These are phyloP conservation scores for Lydus trimaculatus DNA, from an alignment of 2,888 invertebrate species.

Conservation along the genomic window DNA sequence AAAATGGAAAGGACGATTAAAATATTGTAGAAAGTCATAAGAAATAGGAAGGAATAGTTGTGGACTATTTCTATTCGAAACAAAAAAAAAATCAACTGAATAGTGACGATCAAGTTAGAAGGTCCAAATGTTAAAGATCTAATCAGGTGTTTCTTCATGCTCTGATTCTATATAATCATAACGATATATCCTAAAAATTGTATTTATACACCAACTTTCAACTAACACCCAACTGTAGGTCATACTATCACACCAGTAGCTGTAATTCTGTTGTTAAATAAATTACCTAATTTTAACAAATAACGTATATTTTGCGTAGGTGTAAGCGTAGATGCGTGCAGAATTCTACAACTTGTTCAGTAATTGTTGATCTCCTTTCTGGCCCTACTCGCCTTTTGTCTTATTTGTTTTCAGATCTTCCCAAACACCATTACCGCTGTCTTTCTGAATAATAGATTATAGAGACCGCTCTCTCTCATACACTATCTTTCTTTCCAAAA, in stretches of 20 bases:
- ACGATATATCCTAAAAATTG: not conserved
- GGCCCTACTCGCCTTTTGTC: slow-evolving; percentile 28
- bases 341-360: slow-evolving; percentile 7
- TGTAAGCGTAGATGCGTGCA: not conserved
- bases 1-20: too few species aligned
- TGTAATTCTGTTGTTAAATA: too few species aligned
- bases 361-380: slow-evolving; percentile 18
- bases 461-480: slow-evolving; percentile 22
- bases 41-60: not conserved
- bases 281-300: too few species aligned
- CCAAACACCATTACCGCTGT: slow-evolving; percentile 49
- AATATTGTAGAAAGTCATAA: not conserved
- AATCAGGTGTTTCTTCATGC: not conserved
- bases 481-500: slow-evolving; percentile 36
- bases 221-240: too few species aligned
- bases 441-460: slow-evolving; percentile 52
- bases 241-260: too few species aligned
- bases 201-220: too few species aligned
- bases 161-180: not conserved
- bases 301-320: not conserved
- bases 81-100: not conserved
- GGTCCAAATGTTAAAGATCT: not conserved
- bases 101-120: not conserved
- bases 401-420: slow-evolving; percentile 33
- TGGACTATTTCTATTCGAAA: not conserved